These are phyloP conservation scores for Halichoeres trimaculatus DNA, from an alignment of 2,113 vertebrate genomes.

Conservation along the genomic window DNA sequence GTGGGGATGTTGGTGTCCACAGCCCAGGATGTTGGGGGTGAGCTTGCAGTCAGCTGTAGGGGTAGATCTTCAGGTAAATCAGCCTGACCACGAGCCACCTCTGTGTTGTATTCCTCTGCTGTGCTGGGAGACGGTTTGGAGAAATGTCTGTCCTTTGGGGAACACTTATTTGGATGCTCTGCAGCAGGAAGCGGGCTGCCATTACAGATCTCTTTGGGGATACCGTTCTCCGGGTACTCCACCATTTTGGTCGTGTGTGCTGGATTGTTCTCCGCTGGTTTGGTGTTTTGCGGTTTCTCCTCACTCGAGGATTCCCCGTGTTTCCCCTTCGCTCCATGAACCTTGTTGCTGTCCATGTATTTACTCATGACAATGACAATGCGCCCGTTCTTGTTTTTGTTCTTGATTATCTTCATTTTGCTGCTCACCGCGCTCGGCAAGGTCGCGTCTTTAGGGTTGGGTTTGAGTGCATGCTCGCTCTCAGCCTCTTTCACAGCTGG, in stretches of 20 bases:
- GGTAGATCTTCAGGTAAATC: conserved; percentile 85
- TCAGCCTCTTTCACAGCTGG: conserved; percentile 72
- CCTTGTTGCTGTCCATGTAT: conserved; percentile 97
- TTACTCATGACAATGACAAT: conserved; percentile 99
- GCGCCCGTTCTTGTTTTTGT: conserved; percentile 98
- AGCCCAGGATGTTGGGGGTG: conserved; percentile 82
- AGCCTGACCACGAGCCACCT: conserved; percentile 69
- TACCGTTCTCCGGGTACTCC: conserved; percentile 65
- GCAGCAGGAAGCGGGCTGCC: conserved; percentile 67
- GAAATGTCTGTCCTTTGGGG: conserved; percentile 80
- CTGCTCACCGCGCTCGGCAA: conserved; percentile 86
- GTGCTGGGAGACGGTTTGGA: conserved; percentile 85
- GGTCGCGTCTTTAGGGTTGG: conserved; percentile 83
- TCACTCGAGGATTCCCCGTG: conserved; percentile 80
- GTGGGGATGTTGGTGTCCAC: conserved; percentile 63
- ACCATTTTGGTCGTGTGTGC: conserved; percentile 66
- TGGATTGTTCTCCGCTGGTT: conserved; percentile 63
- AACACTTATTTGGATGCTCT: conserved; percentile 76
- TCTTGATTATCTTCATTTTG: conserved; percentile 99
- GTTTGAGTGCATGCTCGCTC: conserved; percentile 71
- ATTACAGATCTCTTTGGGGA: conserved; percentile 68
- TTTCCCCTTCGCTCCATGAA: conserved; percentile 89
- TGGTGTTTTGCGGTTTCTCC: conserved; percentile 63
- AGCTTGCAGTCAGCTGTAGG: conserved; percentile 90
- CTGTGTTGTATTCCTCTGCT: conserved; percentile 80